Evolutionary conservation across 2,888 invertebrate species (phyloP).

Genomic region (Liopterus haemorrhoidalis): DNA sequence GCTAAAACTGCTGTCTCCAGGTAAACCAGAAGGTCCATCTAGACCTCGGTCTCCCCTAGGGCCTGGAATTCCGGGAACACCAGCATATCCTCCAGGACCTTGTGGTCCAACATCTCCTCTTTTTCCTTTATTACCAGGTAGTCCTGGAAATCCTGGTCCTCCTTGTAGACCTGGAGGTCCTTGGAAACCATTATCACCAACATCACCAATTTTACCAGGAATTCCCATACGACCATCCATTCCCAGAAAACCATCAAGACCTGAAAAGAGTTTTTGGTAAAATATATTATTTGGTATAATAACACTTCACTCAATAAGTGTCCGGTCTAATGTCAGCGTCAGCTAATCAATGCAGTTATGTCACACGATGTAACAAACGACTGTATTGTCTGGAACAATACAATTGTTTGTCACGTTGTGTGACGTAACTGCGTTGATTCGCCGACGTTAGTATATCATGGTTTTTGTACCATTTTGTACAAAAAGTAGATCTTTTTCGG

Average conservation of each 20-base stretch:
- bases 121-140: conserved; percentile 39
- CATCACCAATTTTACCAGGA: conserved; percentile 38
- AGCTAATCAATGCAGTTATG: no score
- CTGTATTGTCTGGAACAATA: no score
- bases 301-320: no score
- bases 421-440: no score
- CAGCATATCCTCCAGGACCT: conserved; percentile 50
- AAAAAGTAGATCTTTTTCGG: no score
- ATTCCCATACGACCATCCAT: conserved; percentile 33
- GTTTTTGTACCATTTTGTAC: no score
- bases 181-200: conserved; percentile 35
- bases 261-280: conserved; percentile 18
- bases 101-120: conserved; percentile 46
- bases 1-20: conserved; percentile 57
- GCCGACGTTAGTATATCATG: no score
- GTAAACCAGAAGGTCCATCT: conserved; percentile 40
- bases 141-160: conserved; percentile 43
- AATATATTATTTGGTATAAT: no score
- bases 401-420: no score
- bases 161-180: conserved; percentile 33
- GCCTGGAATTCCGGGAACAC: conserved; percentile 43
- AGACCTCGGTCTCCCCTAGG: conserved; percentile 44
- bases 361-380: no score
- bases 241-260: conserved; percentile 33
- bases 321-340: no score